These are phyloP conservation scores for Chironex yamaguchii DNA, from an alignment of 30 jellyfish, hydroid and myxozoan species.

Conservation along the genomic window DNA sequence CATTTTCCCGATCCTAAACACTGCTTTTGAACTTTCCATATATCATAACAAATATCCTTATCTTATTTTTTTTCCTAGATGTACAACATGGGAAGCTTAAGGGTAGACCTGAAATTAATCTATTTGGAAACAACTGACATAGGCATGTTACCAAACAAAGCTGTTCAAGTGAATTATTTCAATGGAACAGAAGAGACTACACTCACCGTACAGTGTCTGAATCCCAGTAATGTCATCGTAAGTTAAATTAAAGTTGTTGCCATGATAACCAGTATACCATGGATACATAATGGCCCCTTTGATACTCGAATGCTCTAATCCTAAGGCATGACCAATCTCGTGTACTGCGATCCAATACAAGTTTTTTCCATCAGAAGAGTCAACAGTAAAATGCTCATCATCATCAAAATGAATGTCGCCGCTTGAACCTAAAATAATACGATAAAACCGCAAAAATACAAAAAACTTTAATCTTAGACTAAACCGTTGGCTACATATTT, in stretches of 20 bases:
- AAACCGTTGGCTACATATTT: too few relatives aligned
- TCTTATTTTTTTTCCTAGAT: too few relatives aligned
- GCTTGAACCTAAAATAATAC: constrained; percentile 60
- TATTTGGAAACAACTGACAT: too few relatives aligned
- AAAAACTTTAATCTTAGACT: too few relatives aligned
- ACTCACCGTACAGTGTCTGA: constrained; percentile 96
- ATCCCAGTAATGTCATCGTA: constrained; percentile 88
- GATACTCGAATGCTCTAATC: constrained; percentile 82
- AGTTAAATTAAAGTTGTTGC: constrained; percentile 67
- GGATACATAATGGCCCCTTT: constrained; percentile 92
- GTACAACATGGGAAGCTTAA: too few relatives aligned
- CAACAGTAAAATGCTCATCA: constrained; percentile 81
- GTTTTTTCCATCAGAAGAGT: constrained; percentile 79
- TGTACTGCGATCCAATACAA: constrained; percentile 93
- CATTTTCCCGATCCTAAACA: too few relatives aligned
- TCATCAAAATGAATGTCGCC: constrained; percentile 98
- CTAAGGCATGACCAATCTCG: constrained; percentile 96
- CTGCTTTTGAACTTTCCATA: too few relatives aligned
- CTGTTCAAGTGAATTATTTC: too few relatives aligned
- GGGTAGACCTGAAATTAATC: too few relatives aligned
- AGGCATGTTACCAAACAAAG: too few relatives aligned
- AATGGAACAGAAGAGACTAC: not conserved
- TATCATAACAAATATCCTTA: too few relatives aligned
- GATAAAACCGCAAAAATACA: too few relatives aligned
- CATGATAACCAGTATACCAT: constrained; percentile 81